phyloP scores from a whole-genome alignment of 2,888 invertebrate species.

The Euproctis similis region DNA sequence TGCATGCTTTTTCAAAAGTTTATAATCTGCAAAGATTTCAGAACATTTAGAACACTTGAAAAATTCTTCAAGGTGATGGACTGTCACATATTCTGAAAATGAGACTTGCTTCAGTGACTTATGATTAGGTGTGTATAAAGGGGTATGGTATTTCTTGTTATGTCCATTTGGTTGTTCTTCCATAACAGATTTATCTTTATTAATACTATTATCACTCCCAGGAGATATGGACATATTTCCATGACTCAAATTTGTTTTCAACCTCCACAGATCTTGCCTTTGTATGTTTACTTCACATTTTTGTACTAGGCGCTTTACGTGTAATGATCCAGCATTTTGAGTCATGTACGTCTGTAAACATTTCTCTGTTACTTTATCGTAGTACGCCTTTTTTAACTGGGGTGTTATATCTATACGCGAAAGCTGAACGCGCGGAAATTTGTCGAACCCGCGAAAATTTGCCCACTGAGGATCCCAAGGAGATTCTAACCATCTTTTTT shows the following conservation, averaged over 20 bases:
- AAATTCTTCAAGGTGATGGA: slow-evolving; percentile 54
- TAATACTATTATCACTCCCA: slow-evolving; percentile 18
- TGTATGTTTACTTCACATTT: slow-evolving; percentile 38
- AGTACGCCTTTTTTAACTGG: slow-evolving; percentile 21
- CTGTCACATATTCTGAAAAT: slow-evolving; percentile 54
- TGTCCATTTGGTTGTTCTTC: slow-evolving; percentile 48
- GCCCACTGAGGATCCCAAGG: slow-evolving; percentile 25
- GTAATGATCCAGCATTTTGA: slow-evolving; percentile 1
- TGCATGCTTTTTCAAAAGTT: slow-evolving; percentile 42
- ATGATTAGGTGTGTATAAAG: slow-evolving; percentile 30
- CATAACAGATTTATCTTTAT: too few relatives aligned
- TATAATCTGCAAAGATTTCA: slow-evolving; percentile 47
- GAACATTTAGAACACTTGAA: slow-evolving; percentile 60
- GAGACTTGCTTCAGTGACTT: slow-evolving; percentile 54
- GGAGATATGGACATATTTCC: slow-evolving; percentile 53
- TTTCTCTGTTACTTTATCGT: not conserved
- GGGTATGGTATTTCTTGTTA: slow-evolving; percentile 50
- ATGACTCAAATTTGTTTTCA: slow-evolving; percentile 10
- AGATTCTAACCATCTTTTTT: slow-evolving; percentile 8
- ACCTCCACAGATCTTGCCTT: slow-evolving; percentile 34
- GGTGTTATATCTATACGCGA: slow-evolving; percentile 41
- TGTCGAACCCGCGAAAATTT: slow-evolving; percentile 42
- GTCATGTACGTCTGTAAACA: not conserved
- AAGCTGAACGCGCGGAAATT: slow-evolving; percentile 37
- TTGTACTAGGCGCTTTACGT: slow-evolving; percentile 18